A percentile compares a stretch with the other conserved stretches of the same genome.
Evolutionary conservation across 2,797 vertebrate species (phyloP).

Genomic region (Macroramphosus scolopax): DNA sequence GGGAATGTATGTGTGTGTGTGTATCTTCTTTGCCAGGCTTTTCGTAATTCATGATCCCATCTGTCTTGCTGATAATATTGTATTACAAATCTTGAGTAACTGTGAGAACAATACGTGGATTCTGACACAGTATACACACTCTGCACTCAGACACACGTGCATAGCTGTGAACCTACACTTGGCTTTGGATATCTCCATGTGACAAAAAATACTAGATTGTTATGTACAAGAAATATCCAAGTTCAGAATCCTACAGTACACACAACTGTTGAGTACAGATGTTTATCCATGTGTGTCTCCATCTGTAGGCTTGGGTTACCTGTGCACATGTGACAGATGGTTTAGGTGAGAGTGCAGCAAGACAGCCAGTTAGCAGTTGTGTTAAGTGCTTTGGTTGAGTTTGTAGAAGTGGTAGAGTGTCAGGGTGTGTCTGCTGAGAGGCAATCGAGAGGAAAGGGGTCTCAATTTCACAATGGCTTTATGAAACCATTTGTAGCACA

Average conservation of each 20-base stretch:
- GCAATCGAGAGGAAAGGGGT: background rate
- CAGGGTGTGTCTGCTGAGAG: constrained; percentile 42
- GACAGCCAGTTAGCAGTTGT: constrained; percentile 55
- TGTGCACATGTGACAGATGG: constrained; percentile 69
- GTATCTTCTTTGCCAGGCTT: background rate
- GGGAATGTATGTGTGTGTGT: background rate
- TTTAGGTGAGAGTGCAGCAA: constrained; percentile 63
- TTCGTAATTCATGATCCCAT: constrained; percentile 57
- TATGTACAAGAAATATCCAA: background rate
- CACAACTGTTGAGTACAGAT: background rate
- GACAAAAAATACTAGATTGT: background rate
- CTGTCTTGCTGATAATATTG: constrained; percentile 37
- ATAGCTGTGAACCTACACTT: too few relatives aligned
- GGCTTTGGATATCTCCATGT: too few relatives aligned
- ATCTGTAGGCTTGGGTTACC: constrained; percentile 60
- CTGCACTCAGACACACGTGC: background rate
- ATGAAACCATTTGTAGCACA: background rate
- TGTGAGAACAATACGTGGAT: background rate
- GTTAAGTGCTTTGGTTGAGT: constrained; percentile 75
- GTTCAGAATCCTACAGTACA: background rate
- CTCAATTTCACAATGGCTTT: constrained; percentile 20
- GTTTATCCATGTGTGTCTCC: constrained; percentile 39
- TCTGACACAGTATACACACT: constrained; percentile 1
- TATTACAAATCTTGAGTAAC: constrained; percentile 2
- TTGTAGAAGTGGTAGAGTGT: constrained; percentile 35